Evolutionary conservation across 2,888 invertebrate species (phyloP).

Genomic region (Lomographa bimaculata): DNA sequence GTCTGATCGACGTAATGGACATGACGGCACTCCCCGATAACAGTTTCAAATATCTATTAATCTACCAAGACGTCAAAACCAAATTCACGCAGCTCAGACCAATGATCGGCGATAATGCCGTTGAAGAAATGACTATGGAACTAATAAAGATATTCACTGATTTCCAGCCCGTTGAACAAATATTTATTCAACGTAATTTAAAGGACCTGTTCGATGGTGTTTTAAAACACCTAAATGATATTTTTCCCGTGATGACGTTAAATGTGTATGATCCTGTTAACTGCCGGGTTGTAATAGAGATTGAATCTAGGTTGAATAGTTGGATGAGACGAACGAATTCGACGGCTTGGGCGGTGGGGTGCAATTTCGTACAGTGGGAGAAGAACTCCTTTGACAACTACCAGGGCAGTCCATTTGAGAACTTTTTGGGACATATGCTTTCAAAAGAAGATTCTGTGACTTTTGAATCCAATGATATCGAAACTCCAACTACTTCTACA

Average conservation of each 20-base stretch:
- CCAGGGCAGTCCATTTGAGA: neutral
- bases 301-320: no score
- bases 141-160: slow-evolving; percentile 10
- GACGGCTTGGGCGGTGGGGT: slow-evolving; percentile 8
- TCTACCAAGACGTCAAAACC: slow-evolving; percentile 4
- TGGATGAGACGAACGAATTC: no score
- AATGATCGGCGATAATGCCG: neutral
- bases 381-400: neutral
- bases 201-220: neutral
- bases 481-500: no score
- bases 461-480: no score
- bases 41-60: neutral
- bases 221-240: neutral
- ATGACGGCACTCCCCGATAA: neutral
- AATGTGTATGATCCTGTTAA: no score
- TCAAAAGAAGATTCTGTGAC: no score
- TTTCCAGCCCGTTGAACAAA: neutral
- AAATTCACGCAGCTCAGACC: slow-evolving; percentile 8
- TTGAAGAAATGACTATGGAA: slow-evolving; percentile 7
- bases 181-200: neutral
- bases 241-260: no score
- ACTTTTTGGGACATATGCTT: slow-evolving; percentile 2
- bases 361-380: slow-evolving; percentile 11
- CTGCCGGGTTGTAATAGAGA: no score
- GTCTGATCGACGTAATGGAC: slow-evolving; percentile 2